phyloP scores from a whole-genome alignment of 2,888 invertebrate species.

The Pachydiplax longipennis region DNA sequence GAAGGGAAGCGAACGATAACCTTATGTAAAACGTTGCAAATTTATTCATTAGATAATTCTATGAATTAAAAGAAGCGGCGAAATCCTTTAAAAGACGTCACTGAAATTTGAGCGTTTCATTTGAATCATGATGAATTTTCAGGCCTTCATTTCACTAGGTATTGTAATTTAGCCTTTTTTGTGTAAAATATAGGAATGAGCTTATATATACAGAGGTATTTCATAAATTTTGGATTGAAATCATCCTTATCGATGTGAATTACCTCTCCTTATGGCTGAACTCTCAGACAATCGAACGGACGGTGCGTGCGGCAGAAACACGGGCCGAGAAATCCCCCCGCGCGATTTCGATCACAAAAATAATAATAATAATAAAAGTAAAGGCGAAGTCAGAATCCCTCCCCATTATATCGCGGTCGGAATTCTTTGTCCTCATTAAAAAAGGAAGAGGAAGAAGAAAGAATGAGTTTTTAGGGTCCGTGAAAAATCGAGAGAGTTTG shows the following conservation, averaged over 20 bases:
- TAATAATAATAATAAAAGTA: slow-evolving; percentile 1
- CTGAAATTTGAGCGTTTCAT: too few relatives aligned
- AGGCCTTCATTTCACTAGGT: too few relatives aligned
- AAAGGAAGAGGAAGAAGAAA: not conserved
- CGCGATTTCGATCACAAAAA: not conserved
- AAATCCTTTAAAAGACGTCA: too few relatives aligned
- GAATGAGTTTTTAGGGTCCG: not conserved
- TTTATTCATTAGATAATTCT: too few relatives aligned
- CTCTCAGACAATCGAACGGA: not conserved
- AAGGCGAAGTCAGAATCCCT: not conserved
- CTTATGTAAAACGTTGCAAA: too few relatives aligned
- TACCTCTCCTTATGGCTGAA: not conserved
- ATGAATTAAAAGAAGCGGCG: too few relatives aligned
- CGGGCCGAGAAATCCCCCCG: not conserved
- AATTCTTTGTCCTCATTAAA: slow-evolving; percentile 34
- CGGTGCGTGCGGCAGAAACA: not conserved
- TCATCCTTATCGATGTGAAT: not conserved
- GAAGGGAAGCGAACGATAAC: too few relatives aligned
- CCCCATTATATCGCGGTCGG: slow-evolving; percentile 6
- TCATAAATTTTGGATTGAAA: too few relatives aligned
- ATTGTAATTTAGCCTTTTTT: too few relatives aligned
- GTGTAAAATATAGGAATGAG: too few relatives aligned
- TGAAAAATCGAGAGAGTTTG: slow-evolving; percentile 3
- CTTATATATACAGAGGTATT: too few relatives aligned
- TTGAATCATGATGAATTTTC: too few relatives aligned